phyloP scores from a whole-genome alignment of 2,888 invertebrate genomes.

The Mayetiola destructor region DNA sequence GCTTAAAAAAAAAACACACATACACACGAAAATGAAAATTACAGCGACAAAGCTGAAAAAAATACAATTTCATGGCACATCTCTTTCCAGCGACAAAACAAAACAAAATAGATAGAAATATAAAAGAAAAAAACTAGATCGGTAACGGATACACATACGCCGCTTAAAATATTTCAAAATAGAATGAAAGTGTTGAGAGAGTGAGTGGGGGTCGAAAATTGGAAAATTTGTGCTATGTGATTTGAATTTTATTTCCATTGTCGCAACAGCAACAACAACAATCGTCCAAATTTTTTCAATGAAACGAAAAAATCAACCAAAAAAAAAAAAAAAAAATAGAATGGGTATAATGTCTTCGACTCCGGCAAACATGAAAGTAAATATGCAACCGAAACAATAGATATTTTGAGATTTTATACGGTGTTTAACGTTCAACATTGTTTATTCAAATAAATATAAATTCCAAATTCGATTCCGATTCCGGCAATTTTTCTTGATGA shows the following conservation, averaged over 20 bases:
- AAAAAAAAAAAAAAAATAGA: too few relatives aligned
- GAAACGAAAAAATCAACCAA: too few relatives aligned
- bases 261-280: not conserved
- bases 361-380: not conserved
- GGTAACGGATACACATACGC: not conserved
- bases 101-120: not conserved
- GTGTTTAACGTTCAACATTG: not conserved
- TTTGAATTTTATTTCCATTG: conserved; percentile 13
- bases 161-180: not conserved
- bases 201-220: conserved; percentile 14
- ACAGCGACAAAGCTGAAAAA: not conserved
- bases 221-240: conserved; percentile 14
- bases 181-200: conserved; percentile 12
- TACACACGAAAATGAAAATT: not conserved
- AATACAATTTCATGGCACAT: not conserved
- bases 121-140: too few relatives aligned
- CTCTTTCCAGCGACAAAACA: not conserved
- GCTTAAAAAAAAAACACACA: not conserved
- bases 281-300: too few relatives aligned
- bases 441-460: not conserved
- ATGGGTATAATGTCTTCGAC: too few relatives aligned
- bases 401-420: not conserved
- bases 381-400: not conserved
- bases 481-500: too few relatives aligned
- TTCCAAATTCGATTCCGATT: too few relatives aligned